Evolutionary conservation across 2,797 vertebrate species (phyloP).

Genomic region (Bryconaethiops microstoma): DNA sequence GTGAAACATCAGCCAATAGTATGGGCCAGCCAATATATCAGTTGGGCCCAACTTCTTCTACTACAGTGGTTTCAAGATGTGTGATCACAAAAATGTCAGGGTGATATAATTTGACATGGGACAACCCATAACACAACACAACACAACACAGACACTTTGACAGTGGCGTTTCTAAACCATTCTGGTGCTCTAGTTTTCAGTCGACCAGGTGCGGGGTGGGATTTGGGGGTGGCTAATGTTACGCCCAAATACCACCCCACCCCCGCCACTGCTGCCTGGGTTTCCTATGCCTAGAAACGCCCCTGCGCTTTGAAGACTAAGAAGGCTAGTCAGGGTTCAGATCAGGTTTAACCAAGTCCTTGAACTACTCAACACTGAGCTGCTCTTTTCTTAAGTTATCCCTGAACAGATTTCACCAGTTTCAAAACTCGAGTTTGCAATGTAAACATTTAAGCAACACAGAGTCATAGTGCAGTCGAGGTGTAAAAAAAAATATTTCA

Average conservation of each 20-base stretch:
- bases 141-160: slow-evolving; percentile 38
- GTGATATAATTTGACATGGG: slow-evolving; percentile 19
- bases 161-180: too few relatives aligned
- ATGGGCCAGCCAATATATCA: not conserved
- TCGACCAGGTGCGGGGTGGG: too few relatives aligned
- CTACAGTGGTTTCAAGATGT: slow-evolving; percentile 23
- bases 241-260: too few relatives aligned
- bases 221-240: too few relatives aligned
- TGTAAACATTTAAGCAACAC: slow-evolving; percentile 57
- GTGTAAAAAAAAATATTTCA: slow-evolving; percentile 34
- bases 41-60: not conserved
- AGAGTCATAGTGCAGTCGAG: slow-evolving; percentile 42
- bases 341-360: slow-evolving; percentile 8
- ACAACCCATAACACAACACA: slow-evolving; percentile 47
- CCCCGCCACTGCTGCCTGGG: too few relatives aligned
- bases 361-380: slow-evolving; percentile 9
- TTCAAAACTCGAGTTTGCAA: slow-evolving; percentile 27
- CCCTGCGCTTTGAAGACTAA: slow-evolving; percentile 62
- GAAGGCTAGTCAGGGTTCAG: slow-evolving; percentile 52
- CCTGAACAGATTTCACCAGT: slow-evolving; percentile 34
- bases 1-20: not conserved
- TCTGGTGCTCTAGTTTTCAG: too few relatives aligned
- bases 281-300: too few relatives aligned
- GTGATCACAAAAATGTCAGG: not conserved
- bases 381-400: slow-evolving; percentile 16